Evolutionary conservation across 2,797 vertebrate species (phyloP), one percentile per base, ranked within the genome.

Genomic region (Rhinella marina): DNA sequence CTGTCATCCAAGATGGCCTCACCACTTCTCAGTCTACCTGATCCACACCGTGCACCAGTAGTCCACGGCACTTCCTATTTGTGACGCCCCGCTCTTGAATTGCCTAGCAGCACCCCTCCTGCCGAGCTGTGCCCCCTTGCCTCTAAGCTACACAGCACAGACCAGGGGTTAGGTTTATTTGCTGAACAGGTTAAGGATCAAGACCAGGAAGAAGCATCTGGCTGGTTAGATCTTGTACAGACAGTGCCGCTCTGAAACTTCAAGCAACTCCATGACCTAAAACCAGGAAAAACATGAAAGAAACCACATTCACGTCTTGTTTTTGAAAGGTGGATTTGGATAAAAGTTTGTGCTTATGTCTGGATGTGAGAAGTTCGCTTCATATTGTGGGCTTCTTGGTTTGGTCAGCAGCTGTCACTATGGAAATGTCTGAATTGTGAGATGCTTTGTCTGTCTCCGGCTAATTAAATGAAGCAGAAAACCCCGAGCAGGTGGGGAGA

Each of bases 381-480:
- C 19, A 27, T 57, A n/a, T 48, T 85, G 27, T 21, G 12, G 56
- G 16, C 19, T 7, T 7, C 59, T 17, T 23, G 59, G 72, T 57
- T 66, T 86, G 76, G 76, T 80, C 85, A 86, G 77, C 48, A 17
- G 27, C 77, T 80, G 77, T 86, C 52, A 86, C 77, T 81, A 81
- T 81, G 85, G 85, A 86, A 70, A 70, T 81, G 41, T 86, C 64
- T 57, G 76, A 32, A 19, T 64, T 41, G 62, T 29, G 76, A 70
- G 85, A 86, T 32, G 52, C 62, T 72, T 72, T 86, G 77, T 73
- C 85, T 84, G 48, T 59, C 77, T 59, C 16, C 6, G 5, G 29
- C 77, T 72, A 86, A 86, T 86, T 86, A 86, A 70, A 81, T 50
- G 61, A 72, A 72, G 64, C 85, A 72, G 29, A 79, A 81, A 81